These are phyloP conservation scores for Catharus bicknelli DNA, from an alignment of 2,113 vertebrate genomes.

Conservation along the genomic window DNA sequence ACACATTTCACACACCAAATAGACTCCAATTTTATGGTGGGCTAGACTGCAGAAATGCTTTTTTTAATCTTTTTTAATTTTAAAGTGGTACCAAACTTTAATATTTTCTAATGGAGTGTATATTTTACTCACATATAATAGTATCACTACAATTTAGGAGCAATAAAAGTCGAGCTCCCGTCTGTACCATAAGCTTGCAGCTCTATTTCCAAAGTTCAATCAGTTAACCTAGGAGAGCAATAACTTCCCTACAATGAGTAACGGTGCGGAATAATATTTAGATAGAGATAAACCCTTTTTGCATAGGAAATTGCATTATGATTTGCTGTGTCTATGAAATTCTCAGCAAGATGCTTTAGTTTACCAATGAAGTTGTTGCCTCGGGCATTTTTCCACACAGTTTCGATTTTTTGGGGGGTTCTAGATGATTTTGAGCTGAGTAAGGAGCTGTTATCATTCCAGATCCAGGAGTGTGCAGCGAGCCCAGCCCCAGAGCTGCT, in stretches of 20 bases:
- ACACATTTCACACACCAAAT: slow-evolving; percentile 57
- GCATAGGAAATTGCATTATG: slow-evolving; percentile 73
- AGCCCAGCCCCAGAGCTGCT: not conserved
- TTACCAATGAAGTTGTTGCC: slow-evolving; percentile 68
- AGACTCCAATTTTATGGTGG: slow-evolving; percentile 71
- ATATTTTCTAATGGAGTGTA: slow-evolving; percentile 69
- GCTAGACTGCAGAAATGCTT: slow-evolving; percentile 57
- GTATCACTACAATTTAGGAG: slow-evolving; percentile 65
- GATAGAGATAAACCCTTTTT: slow-evolving; percentile 72
- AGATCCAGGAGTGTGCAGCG: not conserved
- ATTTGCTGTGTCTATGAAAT: slow-evolving; percentile 53
- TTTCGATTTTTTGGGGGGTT: slow-evolving; percentile 42
- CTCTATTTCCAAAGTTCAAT: slow-evolving; percentile 74
- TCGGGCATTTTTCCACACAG: slow-evolving; percentile 56
- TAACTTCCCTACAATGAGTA: slow-evolving; percentile 69
- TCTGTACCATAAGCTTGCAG: slow-evolving; percentile 62
- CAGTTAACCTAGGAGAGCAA: slow-evolving; percentile 77
- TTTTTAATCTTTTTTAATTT: slow-evolving; percentile 72
- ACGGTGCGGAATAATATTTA: slow-evolving; percentile 71
- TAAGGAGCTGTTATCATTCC: slow-evolving; percentile 22
- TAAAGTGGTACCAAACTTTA: slow-evolving; percentile 64
- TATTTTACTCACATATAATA: slow-evolving; percentile 67
- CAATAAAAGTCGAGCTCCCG: slow-evolving; percentile 60
- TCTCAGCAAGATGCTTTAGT: slow-evolving; percentile 62
- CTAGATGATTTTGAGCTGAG: slow-evolving; percentile 52